A percentile compares a stretch with the other conserved stretches of the same genome.
Evolutionary conservation across 2,888 invertebrate genomes (phyloP).

Genomic region (Orchestes rusci): DNA sequence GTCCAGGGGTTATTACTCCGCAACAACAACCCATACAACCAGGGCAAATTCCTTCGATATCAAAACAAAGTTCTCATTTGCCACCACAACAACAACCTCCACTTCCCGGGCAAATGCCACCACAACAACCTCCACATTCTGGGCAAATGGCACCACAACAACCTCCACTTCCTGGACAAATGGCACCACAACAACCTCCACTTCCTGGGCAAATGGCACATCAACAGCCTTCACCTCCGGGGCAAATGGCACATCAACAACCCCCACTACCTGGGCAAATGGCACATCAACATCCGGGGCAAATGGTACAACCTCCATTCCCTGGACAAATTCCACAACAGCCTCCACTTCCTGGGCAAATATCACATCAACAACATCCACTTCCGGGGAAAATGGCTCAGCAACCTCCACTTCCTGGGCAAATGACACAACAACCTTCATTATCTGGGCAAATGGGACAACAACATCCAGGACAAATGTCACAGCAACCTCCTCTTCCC

Average conservation of each 20-base stretch:
- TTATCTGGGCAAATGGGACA: too few species aligned
- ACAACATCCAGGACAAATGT: constrained; percentile 2
- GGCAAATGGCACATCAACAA: not conserved
- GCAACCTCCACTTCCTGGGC: constrained; percentile 2
- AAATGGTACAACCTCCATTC: not conserved
- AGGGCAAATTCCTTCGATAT: not conserved
- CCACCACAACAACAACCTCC: constrained; percentile 3
- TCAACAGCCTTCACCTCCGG: not conserved
- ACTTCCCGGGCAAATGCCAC: not conserved
- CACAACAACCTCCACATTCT: constrained; percentile 5
- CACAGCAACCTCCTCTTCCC: not conserved
- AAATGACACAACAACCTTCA: not conserved
- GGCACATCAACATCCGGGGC: not conserved
- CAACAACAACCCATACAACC: not conserved
- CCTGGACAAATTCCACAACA: not conserved
- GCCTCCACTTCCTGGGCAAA: constrained; percentile 1
- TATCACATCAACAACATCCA: constrained; percentile 2
- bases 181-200: not conserved
- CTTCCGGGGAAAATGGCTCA: constrained; percentile 4
- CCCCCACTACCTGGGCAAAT: constrained; percentile 5
- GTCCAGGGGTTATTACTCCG: too few species aligned
- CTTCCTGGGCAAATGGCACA: constrained; percentile 1
- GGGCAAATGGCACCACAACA: constrained; percentile 3
- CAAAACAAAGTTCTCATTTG: too few species aligned
- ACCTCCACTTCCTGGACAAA: constrained; percentile 5